Base-by-base conservation (phyloP, 2,113 vertebrate genomes). In the Cygnus buccinator region DNA sequence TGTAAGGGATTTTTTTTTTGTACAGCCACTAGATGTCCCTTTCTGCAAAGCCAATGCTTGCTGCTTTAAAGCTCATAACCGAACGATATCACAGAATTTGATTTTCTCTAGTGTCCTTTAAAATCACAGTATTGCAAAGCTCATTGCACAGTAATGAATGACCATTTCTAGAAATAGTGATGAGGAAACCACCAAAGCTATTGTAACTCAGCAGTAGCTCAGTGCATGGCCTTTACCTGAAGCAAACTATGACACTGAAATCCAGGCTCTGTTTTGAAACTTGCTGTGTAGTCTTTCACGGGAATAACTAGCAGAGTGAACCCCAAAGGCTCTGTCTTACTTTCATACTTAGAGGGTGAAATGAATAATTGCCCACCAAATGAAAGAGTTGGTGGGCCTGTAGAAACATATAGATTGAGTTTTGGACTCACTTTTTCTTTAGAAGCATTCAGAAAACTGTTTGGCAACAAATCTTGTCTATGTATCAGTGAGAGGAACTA, bases 1-100 rank as follows among this genome's bases (percentile, higher is more conserved):
- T 88, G 68, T 66, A 93, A 90, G 15, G 65, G 23, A 52, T 93
- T 93, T 74, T 65, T 23, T 93, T 94, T 78, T 92, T 76, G 54
- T 87, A 71, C 61, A 94, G 95, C 97, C 97, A 97, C 97, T 98
- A 98, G 98, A 97, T 98, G 98, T 98, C 97, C 96, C 96, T 97
- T 97, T 97, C 95, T 97, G 93, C 98, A 97, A 97, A 98, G 97
- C 86, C 96, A 97, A 77, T 33, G 86, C 71, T 84, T 46, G 76
- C 65, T 84, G 76, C 70, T 91, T 70, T 79, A 87, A 75, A 57
- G 74, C 29, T 89, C 44, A 46, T 87, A 96, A 95, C 39, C 57
- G 80, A 84, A 90, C 65, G 84, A 20, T 89, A 92, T 57, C 43
- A 73, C 86, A 94, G 84, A 95, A 95, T 83, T 75, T 68, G 22